These are phyloP conservation scores for Corythornis leucogaster DNA, from an alignment of 2,797 vertebrate species.

Conservation along the genomic window DNA sequence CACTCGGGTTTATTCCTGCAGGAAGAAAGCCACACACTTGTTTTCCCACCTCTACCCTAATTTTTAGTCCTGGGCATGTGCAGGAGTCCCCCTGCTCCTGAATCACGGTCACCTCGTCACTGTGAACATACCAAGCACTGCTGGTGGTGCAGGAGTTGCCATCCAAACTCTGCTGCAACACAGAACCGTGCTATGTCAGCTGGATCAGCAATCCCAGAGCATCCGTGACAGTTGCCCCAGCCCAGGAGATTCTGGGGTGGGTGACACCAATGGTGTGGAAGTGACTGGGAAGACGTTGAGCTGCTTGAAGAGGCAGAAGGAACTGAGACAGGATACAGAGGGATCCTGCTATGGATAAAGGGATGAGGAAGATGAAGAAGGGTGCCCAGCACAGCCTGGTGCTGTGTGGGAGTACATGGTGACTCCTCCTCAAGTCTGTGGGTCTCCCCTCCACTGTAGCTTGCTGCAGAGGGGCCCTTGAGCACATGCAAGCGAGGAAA, in stretches of 20 bases:
- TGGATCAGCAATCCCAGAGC: not conserved
- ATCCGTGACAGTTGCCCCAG: rapidly evolving
- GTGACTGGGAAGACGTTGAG: not conserved
- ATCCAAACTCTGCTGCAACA: not conserved
- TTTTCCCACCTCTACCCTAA: not conserved
- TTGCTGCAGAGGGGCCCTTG: not conserved
- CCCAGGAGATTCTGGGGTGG: not conserved
- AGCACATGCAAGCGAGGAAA: not conserved
- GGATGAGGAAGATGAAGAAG: not conserved
- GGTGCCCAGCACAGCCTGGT: not conserved
- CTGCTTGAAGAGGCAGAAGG: not conserved
- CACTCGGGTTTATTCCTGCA: not conserved
- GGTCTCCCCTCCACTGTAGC: not conserved
- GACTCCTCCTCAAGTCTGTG: not conserved
- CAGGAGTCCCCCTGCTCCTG: not conserved
- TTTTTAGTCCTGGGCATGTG: not conserved
- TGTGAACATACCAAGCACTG: rapidly evolving
- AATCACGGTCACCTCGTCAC: rapidly evolving
- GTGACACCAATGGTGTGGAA: rapidly evolving
- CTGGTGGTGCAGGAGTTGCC: rapidly evolving
- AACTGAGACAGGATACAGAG: rapidly evolving
- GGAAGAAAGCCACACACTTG: rapidly evolving
- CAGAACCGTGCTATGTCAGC: rapidly evolving
- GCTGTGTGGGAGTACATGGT: rapidly evolving
- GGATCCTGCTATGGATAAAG: not conserved